Evolutionary conservation across 2,797 vertebrate genomes (phyloP).

Genomic region (Sitta carolinensis): DNA sequence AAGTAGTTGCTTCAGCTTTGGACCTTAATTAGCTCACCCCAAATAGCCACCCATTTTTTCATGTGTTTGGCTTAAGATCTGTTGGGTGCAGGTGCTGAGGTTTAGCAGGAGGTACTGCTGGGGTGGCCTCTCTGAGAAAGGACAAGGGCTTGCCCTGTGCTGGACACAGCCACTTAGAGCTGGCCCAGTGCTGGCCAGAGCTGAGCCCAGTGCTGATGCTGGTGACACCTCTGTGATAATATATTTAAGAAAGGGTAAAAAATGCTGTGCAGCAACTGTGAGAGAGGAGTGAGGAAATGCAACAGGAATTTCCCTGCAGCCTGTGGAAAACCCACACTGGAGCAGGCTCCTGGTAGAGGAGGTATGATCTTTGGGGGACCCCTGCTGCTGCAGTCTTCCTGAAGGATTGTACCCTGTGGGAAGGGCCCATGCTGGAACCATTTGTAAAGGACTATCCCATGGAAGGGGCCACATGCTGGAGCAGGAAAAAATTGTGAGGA

Average conservation of each 20-base stretch:
- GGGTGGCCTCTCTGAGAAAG: background rate
- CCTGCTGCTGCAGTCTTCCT: background rate
- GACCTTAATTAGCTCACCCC: background rate
- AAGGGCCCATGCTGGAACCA: background rate
- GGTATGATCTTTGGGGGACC: background rate
- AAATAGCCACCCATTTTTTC: background rate
- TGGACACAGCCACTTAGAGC: background rate
- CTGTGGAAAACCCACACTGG: rapidly evolving
- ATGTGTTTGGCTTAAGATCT: background rate
- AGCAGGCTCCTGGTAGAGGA: background rate
- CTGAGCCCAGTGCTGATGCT: background rate
- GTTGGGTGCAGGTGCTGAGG: background rate
- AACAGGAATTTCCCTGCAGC: background rate
- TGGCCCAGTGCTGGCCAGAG: background rate
- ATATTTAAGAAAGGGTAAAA: background rate
- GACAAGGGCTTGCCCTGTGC: background rate
- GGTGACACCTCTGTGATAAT: background rate
- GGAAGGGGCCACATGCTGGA: background rate
- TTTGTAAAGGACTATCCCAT: background rate
- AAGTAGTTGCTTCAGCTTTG: background rate
- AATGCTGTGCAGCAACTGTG: background rate
- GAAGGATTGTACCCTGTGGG: background rate
- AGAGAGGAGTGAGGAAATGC: background rate
- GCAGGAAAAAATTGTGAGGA: background rate
- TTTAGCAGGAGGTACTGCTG: background rate